phyloP scores from a whole-genome alignment of 1,140 invertebrate species.

The Apis laboriosa region DNA sequence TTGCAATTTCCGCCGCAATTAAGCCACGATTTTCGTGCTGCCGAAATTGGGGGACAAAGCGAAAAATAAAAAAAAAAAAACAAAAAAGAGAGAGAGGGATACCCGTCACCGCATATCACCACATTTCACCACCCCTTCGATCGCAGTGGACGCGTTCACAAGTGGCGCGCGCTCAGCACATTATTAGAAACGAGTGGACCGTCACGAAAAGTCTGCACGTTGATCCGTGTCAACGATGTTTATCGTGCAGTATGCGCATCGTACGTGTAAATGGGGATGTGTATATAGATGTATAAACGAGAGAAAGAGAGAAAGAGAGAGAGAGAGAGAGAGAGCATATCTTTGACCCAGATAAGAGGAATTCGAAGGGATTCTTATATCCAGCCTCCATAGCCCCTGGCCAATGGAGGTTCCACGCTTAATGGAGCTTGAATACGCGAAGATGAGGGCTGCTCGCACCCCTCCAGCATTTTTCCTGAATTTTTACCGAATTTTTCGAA shows the following conservation, averaged over 20 bases:
- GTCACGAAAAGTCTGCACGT: slow-evolving; percentile 22
- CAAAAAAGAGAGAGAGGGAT: too few species aligned
- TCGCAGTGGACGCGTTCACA: too few species aligned
- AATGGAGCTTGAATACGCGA: slow-evolving; percentile 65
- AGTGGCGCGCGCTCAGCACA: background rate
- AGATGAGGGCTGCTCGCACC: slow-evolving; percentile 49
- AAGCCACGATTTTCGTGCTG: too few species aligned
- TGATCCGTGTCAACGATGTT: slow-evolving; percentile 63
- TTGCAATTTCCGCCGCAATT: too few species aligned
- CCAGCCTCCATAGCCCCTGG: slow-evolving; percentile 53
- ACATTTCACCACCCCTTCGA: background rate
- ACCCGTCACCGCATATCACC: background rate
- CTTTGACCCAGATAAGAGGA: slow-evolving; percentile 67
- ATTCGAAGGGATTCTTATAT: slow-evolving; percentile 65
- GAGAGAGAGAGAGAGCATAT: slow-evolving; percentile 35
- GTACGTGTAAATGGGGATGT: background rate
- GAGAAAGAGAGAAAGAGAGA: too few species aligned
- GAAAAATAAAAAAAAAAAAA: background rate
- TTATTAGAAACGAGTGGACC: slow-evolving; percentile 23
- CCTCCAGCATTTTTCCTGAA: slow-evolving; percentile 35
- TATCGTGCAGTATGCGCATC: slow-evolving; percentile 43
- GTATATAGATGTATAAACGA: background rate
- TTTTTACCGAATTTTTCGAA: slow-evolving; percentile 47
- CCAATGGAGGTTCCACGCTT: slow-evolving; percentile 47
- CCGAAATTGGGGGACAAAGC: background rate